Evolutionary conservation across 2,888 invertebrate species (phyloP).

Genomic region (Cinara cedri): DNA sequence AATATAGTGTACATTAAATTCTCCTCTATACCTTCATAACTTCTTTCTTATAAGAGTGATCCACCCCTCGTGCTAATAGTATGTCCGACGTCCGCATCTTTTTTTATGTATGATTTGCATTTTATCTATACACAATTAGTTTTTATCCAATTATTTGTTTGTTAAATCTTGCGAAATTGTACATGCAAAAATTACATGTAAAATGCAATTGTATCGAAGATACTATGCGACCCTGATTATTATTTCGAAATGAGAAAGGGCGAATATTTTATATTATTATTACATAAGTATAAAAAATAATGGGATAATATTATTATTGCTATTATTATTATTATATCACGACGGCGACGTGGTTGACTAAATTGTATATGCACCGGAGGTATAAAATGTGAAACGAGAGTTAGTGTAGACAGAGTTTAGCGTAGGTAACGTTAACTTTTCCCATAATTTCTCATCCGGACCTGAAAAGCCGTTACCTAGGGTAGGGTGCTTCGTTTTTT

Average conservation of each 20-base stretch:
- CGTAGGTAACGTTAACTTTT: conserved; percentile 35
- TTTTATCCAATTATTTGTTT: no score
- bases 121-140: no score
- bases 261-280: conserved; percentile 30
- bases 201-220: no score
- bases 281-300: conserved; percentile 23
- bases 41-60: no score
- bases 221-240: no score
- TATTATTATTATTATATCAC: conserved; percentile 28
- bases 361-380: conserved; percentile 33
- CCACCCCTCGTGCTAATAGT: no score
- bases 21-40: no score
- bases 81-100: no score
- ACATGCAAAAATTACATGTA: no score
- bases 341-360: conserved; percentile 24
- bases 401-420: not conserved
- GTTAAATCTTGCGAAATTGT: no score
- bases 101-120: no score
- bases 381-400: conserved; percentile 1
- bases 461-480: conserved; percentile 4
- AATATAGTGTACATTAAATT: no score
- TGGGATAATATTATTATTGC: conserved; percentile 48
- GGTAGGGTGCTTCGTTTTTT: not conserved
- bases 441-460: conserved; percentile 53
- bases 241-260: conserved; percentile 14